Conservation (phyloP, 2,797 vertebrate genomes). For the Chrysocyon brachyurus region DNA sequence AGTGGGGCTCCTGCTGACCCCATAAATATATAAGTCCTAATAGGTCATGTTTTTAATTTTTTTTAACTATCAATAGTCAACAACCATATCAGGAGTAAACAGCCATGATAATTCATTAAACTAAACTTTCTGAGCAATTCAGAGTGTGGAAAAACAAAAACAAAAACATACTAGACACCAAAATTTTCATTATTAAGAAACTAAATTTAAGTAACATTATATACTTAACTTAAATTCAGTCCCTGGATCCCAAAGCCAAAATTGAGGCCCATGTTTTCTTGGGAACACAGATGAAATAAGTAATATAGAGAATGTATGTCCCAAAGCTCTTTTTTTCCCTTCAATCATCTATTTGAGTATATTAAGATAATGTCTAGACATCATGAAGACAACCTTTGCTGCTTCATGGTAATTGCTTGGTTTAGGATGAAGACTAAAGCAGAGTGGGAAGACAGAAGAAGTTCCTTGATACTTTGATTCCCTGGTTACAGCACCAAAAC, state of each 20-base stretch:
- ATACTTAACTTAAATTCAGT: neutral
- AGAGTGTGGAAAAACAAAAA: neutral
- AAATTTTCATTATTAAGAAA: neutral
- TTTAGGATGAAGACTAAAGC: neutral
- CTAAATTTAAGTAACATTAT: neutral
- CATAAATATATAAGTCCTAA: neutral
- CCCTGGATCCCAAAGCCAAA: neutral
- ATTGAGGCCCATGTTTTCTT: neutral
- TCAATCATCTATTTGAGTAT: neutral
- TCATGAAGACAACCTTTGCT: neutral
- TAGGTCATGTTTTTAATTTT: neutral
- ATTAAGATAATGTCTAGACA: neutral
- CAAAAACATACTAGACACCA: neutral
- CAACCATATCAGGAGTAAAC: neutral
- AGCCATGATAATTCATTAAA: neutral
- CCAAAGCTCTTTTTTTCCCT: neutral
- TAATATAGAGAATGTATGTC: neutral
- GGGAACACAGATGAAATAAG: neutral
- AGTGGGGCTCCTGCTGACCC: neutral
- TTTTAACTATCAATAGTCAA: neutral
- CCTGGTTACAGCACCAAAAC: neutral
- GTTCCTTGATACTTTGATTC: neutral
- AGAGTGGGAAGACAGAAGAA: neutral
- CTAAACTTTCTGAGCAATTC: neutral
- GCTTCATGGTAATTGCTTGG: neutral